phyloP scores from a whole-genome alignment of 2,888 invertebrate species.

The Cryptosula pallasiana region DNA sequence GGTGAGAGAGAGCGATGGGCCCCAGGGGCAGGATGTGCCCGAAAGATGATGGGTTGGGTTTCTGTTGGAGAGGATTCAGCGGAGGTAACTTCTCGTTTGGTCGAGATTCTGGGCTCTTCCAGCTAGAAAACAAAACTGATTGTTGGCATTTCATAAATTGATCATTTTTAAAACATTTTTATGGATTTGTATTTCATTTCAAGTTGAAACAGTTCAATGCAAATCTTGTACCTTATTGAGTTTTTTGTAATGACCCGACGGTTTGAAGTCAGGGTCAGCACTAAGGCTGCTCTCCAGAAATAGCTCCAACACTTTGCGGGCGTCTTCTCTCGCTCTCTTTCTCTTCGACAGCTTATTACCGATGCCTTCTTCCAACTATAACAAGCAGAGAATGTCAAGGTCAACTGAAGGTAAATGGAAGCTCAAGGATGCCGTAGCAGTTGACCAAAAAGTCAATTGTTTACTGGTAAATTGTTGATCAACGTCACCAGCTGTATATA shows the following conservation, averaged over 20 bases:
- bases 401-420: no score
- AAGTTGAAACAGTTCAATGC: no score
- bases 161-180: no score
- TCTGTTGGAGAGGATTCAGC: background rate
- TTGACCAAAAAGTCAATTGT: no score
- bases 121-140: no score
- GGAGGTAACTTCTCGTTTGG: background rate
- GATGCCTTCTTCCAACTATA: slow-evolving; percentile 14
- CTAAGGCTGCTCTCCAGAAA: slow-evolving; percentile 5
- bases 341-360: background rate
- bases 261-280: slow-evolving; percentile 3
- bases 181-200: no score
- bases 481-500: no score
- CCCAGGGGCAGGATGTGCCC: background rate
- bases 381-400: no score
- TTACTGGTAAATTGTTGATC: no score
- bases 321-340: background rate
- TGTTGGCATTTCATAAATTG: no score
- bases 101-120: background rate
- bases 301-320: background rate
- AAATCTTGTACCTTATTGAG: no score
- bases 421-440: no score
- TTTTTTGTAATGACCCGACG: slow-evolving; percentile 1
- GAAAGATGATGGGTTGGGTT: background rate
- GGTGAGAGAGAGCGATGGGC: background rate